Evolutionary conservation across 2,113 vertebrate species (phyloP).

Genomic region (Vulpes lagopus): DNA sequence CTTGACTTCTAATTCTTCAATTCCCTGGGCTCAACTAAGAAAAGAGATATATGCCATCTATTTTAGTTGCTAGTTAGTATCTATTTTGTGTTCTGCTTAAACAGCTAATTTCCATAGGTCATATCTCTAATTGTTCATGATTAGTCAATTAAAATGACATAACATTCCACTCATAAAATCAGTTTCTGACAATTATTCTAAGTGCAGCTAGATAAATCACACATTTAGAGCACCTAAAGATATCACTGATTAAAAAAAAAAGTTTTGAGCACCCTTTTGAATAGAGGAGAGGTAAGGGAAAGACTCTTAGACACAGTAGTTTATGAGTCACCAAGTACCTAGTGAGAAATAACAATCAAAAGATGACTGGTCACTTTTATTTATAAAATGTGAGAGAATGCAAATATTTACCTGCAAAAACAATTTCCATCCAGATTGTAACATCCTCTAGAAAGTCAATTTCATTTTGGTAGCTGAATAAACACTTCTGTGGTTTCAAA

Average conservation of each 20-base stretch:
- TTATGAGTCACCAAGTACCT: constrained; percentile 41
- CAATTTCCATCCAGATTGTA: not conserved
- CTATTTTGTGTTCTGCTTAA: constrained; percentile 40
- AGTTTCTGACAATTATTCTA: constrained; percentile 61
- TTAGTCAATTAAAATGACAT: constrained; percentile 61
- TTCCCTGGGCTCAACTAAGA: constrained; percentile 12
- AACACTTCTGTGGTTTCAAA: not conserved
- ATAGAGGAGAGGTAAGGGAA: not conserved
- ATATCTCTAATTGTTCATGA: constrained; percentile 32
- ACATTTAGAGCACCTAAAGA: constrained; percentile 47
- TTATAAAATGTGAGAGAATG: constrained; percentile 73
- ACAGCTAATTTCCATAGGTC: constrained; percentile 50
- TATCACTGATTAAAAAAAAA: not conserved
- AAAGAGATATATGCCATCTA: not conserved
- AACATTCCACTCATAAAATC: constrained; percentile 58
- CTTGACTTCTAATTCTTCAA: constrained; percentile 22
- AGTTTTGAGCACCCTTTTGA: constrained; percentile 42
- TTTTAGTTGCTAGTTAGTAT: constrained; percentile 46
- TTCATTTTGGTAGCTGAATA: not conserved
- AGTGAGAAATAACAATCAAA: constrained; percentile 61
- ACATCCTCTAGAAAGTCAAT: constrained; percentile 17
- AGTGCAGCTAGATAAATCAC: constrained; percentile 54
- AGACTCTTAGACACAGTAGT: not conserved
- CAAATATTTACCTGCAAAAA: constrained; percentile 34
- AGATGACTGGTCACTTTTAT: constrained; percentile 46